Evolutionary conservation across 2,113 vertebrate species (phyloP).

Genomic region (Zootoca vivipara): DNA sequence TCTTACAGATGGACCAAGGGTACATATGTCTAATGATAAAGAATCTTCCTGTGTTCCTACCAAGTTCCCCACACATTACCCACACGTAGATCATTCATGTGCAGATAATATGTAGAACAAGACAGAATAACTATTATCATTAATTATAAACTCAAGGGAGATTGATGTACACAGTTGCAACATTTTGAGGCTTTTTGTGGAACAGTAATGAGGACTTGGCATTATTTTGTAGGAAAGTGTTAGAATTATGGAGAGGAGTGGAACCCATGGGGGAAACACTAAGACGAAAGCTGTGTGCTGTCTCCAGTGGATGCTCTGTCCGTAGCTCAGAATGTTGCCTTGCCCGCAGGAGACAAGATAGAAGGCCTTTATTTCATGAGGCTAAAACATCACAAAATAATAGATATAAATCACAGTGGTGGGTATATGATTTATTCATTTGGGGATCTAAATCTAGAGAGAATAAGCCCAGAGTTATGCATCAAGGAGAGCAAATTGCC

Average conservation of each 20-base stretch:
- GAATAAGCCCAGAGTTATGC: neutral
- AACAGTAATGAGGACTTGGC: neutral
- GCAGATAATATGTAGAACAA: neutral
- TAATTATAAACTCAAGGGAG: neutral
- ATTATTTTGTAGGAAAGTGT: neutral
- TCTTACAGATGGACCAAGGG: neutral
- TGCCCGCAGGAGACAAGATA: constrained; percentile 1
- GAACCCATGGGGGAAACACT: neutral
- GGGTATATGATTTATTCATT: neutral
- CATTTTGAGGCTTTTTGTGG: constrained; percentile 9
- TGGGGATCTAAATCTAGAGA: neutral
- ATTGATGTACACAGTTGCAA: neutral
- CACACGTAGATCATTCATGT: neutral
- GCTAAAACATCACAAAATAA: neutral
- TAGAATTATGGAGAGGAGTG: neutral
- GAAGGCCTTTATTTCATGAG: neutral
- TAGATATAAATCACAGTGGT: neutral
- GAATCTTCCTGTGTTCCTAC: neutral
- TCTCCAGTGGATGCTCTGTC: neutral
- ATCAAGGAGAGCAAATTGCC: constrained; percentile 8
- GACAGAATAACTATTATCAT: neutral
- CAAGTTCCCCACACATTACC: neutral
- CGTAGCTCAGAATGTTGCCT: neutral
- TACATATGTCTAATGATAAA: neutral
- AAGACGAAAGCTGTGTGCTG: neutral